These are phyloP conservation scores for Toxotes jaculatrix DNA, from an alignment of 2,113 vertebrate species.

Conservation along the genomic window DNA sequence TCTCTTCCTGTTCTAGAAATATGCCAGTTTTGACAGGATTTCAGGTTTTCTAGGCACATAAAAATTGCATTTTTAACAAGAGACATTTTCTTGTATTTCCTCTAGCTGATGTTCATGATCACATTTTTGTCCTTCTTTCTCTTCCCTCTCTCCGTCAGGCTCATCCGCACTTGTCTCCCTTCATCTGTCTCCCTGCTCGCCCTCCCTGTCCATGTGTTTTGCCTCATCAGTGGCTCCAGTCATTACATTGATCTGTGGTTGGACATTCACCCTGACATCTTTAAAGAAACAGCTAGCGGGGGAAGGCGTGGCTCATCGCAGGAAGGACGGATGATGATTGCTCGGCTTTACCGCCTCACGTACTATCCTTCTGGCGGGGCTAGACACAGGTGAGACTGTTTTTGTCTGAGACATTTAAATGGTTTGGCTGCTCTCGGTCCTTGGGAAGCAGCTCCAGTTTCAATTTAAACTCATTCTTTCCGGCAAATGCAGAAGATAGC, in stretches of 20 bases:
- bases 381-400: not conserved
- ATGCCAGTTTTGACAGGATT: not conserved
- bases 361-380: not conserved
- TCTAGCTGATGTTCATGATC: not conserved
- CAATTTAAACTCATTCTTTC: slow-evolving; percentile 14
- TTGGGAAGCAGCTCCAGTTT: slow-evolving; percentile 6
- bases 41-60: not conserved
- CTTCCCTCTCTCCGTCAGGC: slow-evolving; percentile 19
- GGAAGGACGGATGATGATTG: slow-evolving; percentile 29
- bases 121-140: slow-evolving; percentile 15
- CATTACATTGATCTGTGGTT: slow-evolving; percentile 61
- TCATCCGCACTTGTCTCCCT: slow-evolving; percentile 6
- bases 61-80: not conserved
- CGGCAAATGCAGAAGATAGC: slow-evolving; percentile 24
- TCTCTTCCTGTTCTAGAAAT: not conserved
- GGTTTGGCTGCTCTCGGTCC: slow-evolving; percentile 4
- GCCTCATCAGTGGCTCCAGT: slow-evolving; percentile 54
- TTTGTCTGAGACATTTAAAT: slow-evolving; percentile 12
- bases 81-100: not conserved
- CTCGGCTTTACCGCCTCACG: not conserved
- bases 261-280: slow-evolving; percentile 38
- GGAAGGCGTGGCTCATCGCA: slow-evolving; percentile 18
- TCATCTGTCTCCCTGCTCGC: slow-evolving; percentile 30
- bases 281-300: slow-evolving; percentile 37
- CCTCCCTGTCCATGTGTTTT: slow-evolving; percentile 27